These are phyloP conservation scores for Panagrolaimus sp. DNA, from an alignment of 1,140 invertebrate genomes.

Conservation along the genomic window DNA sequence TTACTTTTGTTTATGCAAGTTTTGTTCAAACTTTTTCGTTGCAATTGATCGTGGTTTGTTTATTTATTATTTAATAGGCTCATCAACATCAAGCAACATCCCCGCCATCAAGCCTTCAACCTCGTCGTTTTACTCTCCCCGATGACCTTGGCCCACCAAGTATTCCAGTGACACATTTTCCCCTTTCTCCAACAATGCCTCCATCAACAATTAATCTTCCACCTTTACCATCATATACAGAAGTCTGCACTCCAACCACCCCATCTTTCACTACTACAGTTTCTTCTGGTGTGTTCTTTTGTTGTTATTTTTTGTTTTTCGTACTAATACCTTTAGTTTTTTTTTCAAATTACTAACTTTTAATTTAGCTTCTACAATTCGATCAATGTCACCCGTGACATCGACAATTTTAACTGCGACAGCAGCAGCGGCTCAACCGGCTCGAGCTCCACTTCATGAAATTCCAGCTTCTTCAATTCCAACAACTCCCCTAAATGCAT, in stretches of 20 bases:
- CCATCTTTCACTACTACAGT: not conserved
- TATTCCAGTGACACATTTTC: not conserved
- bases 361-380: not conserved
- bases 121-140: not conserved
- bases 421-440: not conserved
- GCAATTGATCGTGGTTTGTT: too few relatives aligned
- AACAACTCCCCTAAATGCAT: too few relatives aligned
- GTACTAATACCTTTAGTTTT: too few relatives aligned
- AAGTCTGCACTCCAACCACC: conserved; percentile 1
- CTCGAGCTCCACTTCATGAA: not conserved
- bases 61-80: too few relatives aligned
- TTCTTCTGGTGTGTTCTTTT: not conserved
- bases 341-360: not conserved
- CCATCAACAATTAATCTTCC: not conserved
- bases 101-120: conserved; percentile 9
- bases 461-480: not conserved
- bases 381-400: not conserved
- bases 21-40: not conserved
- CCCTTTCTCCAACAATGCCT: not conserved
- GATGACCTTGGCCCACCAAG: conserved; percentile 3
- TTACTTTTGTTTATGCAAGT: not conserved
- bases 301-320: not conserved
- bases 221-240: conserved; percentile 3
- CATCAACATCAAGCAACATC: not conserved
- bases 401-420: not conserved